These are phyloP conservation scores for Spatulosminthurus flaviceps DNA, from an alignment of 2,888 invertebrate species.

Conservation along the genomic window DNA sequence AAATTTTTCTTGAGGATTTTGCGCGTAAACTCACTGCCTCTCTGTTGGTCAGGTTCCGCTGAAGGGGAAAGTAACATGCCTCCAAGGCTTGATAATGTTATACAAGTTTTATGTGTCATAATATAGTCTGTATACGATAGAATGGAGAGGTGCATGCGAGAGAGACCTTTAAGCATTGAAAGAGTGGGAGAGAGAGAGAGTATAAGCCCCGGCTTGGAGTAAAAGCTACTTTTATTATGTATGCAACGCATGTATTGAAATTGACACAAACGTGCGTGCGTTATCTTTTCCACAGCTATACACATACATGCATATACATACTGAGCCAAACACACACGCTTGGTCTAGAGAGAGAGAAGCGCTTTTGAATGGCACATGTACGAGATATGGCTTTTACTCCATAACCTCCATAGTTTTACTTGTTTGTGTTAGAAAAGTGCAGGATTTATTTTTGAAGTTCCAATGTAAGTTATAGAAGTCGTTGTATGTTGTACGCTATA, in stretches of 20 bases:
- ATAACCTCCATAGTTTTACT: no score
- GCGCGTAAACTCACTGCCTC: slow-evolving; percentile 27
- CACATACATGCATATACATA: not conserved
- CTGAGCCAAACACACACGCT: no score
- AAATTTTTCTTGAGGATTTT: slow-evolving; percentile 28
- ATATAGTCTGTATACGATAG: not conserved
- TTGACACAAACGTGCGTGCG: not conserved
- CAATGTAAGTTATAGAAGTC: not conserved
- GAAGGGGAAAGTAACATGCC: slow-evolving; percentile 34
- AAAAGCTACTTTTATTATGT: slow-evolving; percentile 6
- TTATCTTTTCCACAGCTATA: not conserved
- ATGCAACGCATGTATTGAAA: slow-evolving; percentile 5
- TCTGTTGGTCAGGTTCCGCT: slow-evolving; percentile 29
- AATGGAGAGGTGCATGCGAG: not conserved
- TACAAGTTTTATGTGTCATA: slow-evolving; percentile 18
- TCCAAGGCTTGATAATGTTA: slow-evolving; percentile 12
- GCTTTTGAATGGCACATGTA: no score
- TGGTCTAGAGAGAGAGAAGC: not conserved
- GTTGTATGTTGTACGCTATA: not conserved
- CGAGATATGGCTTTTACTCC: not conserved
- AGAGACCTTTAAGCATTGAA: not conserved
- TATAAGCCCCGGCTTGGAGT: not conserved
- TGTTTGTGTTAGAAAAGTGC: not conserved
- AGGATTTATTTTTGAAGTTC: not conserved
- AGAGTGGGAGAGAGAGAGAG: no score